A percentile compares a stretch with the other conserved stretches of the same genome.
Evolutionary conservation across 2,797 vertebrate species (phyloP).

Genomic region (Gouania willdenowi): DNA sequence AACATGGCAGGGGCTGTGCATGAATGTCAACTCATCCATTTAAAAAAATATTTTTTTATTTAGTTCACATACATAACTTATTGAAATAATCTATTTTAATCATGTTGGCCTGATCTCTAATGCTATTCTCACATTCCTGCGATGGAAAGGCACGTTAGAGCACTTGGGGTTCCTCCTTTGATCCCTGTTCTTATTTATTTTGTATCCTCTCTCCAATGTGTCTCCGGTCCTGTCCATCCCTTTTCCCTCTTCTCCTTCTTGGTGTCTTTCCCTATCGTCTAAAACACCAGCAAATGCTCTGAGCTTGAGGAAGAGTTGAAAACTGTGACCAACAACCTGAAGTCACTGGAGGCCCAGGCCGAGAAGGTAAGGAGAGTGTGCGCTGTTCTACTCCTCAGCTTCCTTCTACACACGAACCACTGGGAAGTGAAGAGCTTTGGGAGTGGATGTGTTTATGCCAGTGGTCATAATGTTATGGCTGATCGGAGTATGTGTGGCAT

Average conservation of each 20-base stretch:
- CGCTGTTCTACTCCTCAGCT: conserved; percentile 28
- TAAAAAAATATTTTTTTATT: too few relatives aligned
- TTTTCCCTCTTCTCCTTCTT: conserved; percentile 50
- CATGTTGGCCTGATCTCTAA: conserved; percentile 1
- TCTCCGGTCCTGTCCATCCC: conserved; percentile 27
- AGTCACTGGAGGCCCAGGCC: conserved; percentile 99
- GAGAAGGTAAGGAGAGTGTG: conserved; percentile 89
- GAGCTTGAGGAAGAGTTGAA: conserved; percentile 99
- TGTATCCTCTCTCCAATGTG: conserved; percentile 43
- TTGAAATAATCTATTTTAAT: neutral
- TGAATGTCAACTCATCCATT: conserved; percentile 23
- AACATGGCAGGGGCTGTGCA: conserved; percentile 61
- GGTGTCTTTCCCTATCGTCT: conserved; percentile 62
- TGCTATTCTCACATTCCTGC: conserved; percentile 56
- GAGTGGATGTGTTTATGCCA: too few relatives aligned
- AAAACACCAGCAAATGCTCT: conserved; percentile 98
- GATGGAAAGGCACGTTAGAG: conserved; percentile 64
- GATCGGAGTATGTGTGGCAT: neutral
- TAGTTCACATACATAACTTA: too few relatives aligned
- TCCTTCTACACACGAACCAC: neutral
- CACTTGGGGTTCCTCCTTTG: conserved; percentile 58
- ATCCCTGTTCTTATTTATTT: conserved; percentile 59
- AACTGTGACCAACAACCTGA: conserved; percentile 99
- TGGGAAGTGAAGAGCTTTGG: conserved; percentile 3
- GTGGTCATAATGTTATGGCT: too few relatives aligned